phyloP scores from a whole-genome alignment of 2,113 vertebrate genomes.

The Calonectris borealis region DNA sequence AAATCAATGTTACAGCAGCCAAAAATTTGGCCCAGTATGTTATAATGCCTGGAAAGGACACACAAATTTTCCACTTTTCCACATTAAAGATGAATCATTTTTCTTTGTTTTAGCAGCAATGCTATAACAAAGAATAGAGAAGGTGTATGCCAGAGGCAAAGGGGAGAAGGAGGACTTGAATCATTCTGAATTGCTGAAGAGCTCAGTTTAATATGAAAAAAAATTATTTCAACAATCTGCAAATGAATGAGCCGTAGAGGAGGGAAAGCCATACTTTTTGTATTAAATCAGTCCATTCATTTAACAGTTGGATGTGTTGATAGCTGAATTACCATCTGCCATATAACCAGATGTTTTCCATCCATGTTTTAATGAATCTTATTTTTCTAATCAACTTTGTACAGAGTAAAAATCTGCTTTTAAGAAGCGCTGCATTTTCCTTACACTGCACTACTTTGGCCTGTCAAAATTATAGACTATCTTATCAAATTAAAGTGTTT shows the following conservation, averaged over 20 bases:
- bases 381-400: constrained; percentile 55
- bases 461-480: constrained; percentile 19
- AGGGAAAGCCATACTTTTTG: constrained; percentile 31
- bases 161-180: background rate
- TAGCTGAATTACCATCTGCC: constrained; percentile 41
- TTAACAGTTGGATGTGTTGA: constrained; percentile 36
- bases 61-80: constrained; percentile 41
- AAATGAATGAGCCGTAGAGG: constrained; percentile 19
- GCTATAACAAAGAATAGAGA: constrained; percentile 41
- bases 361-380: constrained; percentile 38
- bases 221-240: background rate
- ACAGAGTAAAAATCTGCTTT: constrained; percentile 24
- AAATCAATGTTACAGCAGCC: background rate
- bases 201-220: constrained; percentile 20
- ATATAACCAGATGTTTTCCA: constrained; percentile 46
- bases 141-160: constrained; percentile 14
- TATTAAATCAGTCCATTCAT: constrained; percentile 53
- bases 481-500: constrained; percentile 48
- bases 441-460: background rate
- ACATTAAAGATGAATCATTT: constrained; percentile 41
- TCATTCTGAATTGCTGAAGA: constrained; percentile 25
- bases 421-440: background rate
- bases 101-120: constrained; percentile 57
- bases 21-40: background rate
- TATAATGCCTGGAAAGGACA: constrained; percentile 52